Percentiles rank a stretch among this genome's conserved stretches.
Conservation (phyloP, 2,113 vertebrate genomes). For the Cottus gobio region DNA sequence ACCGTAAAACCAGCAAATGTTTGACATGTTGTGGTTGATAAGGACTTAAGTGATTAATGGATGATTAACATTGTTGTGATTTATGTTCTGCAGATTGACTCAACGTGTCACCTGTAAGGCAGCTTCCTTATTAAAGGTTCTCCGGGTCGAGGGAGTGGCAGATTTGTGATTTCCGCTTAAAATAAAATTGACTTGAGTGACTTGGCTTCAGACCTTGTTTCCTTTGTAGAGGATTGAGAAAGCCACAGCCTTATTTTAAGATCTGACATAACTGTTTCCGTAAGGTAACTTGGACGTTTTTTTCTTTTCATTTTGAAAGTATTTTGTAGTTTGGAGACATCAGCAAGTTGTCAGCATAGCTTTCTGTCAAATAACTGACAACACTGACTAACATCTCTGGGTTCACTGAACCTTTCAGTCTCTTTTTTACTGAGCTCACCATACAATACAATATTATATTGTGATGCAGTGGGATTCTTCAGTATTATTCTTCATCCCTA, state of each 20-base stretch:
- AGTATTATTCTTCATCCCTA: not conserved
- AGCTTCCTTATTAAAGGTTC: not conserved
- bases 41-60: not conserved
- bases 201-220: not conserved
- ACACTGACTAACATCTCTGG: not conserved
- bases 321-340: not conserved
- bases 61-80: not conserved
- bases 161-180: not conserved
- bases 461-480: constrained; percentile 17
- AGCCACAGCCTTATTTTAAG: not conserved
- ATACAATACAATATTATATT: not conserved
- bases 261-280: not conserved
- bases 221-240: not conserved
- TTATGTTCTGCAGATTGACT: not conserved
- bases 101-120: not conserved
- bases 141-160: not conserved
- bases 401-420: not conserved
- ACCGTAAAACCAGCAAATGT: not conserved
- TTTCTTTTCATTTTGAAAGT: not conserved
- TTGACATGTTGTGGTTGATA: not conserved
- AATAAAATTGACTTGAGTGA: not conserved
- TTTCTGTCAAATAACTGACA: not conserved
- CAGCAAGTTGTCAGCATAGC: not conserved
- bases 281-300: not conserved
- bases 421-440: not conserved